Evolutionary conservation across 2,113 vertebrate species (phyloP).

Genomic region (Chloroceryle aenea): DNA sequence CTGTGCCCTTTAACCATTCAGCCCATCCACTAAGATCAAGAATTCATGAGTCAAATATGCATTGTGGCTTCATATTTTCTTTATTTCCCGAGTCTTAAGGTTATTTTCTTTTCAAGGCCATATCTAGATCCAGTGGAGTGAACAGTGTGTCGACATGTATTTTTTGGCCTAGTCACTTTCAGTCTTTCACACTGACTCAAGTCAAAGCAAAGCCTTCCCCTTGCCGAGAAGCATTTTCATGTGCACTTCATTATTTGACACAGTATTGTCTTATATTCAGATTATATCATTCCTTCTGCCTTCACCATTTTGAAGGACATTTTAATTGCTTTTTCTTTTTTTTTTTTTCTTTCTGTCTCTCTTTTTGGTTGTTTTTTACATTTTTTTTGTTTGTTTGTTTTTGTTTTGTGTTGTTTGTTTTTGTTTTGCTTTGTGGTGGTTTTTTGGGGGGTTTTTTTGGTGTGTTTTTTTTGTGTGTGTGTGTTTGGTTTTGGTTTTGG

Average conservation of each 20-base stretch:
- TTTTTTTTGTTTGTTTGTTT: no score
- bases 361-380: no score
- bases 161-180: not conserved
- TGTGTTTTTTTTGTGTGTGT: no score
- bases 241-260: not conserved
- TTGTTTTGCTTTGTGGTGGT: no score
- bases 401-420: no score
- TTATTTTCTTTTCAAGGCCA: not conserved
- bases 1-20: not conserved
- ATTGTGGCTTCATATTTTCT: not conserved
- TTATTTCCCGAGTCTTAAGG: not conserved
- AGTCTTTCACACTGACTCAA: not conserved
- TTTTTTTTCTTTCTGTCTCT: not conserved
- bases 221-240: not conserved
- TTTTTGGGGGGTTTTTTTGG: no score
- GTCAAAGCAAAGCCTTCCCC: not conserved
- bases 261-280: not conserved
- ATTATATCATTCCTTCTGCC: not conserved
- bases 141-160: not conserved
- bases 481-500: no score
- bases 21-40: not conserved
- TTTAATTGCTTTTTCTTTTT: not conserved
- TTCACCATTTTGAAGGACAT: not conserved
- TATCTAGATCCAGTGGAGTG: not conserved
- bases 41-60: not conserved